Percentiles rank a stretch among this genome's conserved stretches.
Conservation (phyloP, 2,888 invertebrate genomes). For the Cheilosia scutellata region DNA sequence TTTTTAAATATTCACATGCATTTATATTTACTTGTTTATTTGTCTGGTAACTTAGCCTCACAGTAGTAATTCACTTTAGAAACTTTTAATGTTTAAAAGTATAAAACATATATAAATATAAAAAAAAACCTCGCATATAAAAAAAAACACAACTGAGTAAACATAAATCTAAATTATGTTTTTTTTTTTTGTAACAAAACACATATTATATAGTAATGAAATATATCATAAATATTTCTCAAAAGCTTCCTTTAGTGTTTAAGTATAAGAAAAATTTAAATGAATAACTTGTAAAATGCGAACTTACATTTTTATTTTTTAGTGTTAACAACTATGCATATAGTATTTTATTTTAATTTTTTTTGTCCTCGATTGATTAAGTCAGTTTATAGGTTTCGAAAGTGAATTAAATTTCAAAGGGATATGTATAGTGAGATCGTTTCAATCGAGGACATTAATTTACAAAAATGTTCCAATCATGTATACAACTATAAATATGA, state of each 20-base stretch:
- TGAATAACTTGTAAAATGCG: constrained; percentile 9
- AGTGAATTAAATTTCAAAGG: background rate
- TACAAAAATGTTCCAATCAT: constrained; percentile 48
- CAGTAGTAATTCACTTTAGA: background rate
- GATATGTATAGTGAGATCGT: background rate
- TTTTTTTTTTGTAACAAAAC: constrained; percentile 25
- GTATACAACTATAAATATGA: constrained; percentile 37
- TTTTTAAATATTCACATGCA: constrained; percentile 36
- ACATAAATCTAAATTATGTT: constrained; percentile 10
- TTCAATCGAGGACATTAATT: constrained; percentile 30
- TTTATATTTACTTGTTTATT: constrained; percentile 22
- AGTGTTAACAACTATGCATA: constrained; percentile 10
- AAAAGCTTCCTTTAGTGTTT: constrained; percentile 70
- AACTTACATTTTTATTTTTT: constrained; percentile 27
- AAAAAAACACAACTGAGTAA: constrained; percentile 19
- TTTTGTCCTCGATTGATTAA: constrained; percentile 31
- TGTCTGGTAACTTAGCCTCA: constrained; percentile 1
- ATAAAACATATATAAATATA: constrained; percentile 4
- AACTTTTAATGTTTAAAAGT: constrained; percentile 47
- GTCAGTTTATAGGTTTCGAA: constrained; percentile 42
- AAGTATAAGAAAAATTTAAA: constrained; percentile 31
- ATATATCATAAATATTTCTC: constrained; percentile 35
- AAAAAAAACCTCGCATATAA: constrained; percentile 60
- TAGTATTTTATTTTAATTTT: background rate
- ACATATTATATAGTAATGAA: constrained; percentile 6